These are phyloP conservation scores for Tinea semifulvella DNA, from an alignment of 2,888 invertebrate genomes.

Conservation along the genomic window DNA sequence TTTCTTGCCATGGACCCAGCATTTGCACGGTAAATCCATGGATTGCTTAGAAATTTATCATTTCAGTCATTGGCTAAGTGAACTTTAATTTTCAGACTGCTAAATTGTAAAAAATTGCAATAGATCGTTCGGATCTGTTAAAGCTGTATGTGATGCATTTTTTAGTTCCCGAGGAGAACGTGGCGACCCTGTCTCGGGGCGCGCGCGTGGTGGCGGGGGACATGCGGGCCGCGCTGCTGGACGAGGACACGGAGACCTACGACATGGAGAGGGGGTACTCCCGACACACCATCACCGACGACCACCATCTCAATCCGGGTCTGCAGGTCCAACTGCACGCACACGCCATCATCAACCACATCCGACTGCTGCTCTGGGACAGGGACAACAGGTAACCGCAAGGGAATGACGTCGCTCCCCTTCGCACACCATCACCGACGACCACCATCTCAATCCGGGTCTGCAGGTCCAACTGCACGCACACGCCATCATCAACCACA, in stretches of 20 bases:
- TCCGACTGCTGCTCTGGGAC: constrained; percentile 94
- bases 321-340: constrained; percentile 86
- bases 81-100: too few species aligned
- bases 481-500: constrained; percentile 91
- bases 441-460: constrained; percentile 73
- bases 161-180: constrained; percentile 92
- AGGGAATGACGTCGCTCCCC: too few species aligned
- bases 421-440: constrained; percentile 87
- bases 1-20: too few species aligned
- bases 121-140: too few species aligned
- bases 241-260: constrained; percentile 87
- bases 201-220: constrained; percentile 92
- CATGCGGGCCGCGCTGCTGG: constrained; percentile 85
- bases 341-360: constrained; percentile 91
- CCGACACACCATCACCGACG: constrained; percentile 85
- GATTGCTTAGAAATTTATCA: too few species aligned
- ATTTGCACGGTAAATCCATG: too few species aligned
- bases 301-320: constrained; percentile 73
- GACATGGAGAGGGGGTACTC: constrained; percentile 95
- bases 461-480: constrained; percentile 86
- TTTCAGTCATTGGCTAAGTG: too few species aligned
- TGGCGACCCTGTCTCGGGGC: constrained; percentile 81
- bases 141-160: too few species aligned
- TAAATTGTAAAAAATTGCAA: too few species aligned
- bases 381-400: constrained; percentile 81